phyloP scores from a whole-genome alignment of 2,113 vertebrate genomes.

The Rhipidura dahli region DNA sequence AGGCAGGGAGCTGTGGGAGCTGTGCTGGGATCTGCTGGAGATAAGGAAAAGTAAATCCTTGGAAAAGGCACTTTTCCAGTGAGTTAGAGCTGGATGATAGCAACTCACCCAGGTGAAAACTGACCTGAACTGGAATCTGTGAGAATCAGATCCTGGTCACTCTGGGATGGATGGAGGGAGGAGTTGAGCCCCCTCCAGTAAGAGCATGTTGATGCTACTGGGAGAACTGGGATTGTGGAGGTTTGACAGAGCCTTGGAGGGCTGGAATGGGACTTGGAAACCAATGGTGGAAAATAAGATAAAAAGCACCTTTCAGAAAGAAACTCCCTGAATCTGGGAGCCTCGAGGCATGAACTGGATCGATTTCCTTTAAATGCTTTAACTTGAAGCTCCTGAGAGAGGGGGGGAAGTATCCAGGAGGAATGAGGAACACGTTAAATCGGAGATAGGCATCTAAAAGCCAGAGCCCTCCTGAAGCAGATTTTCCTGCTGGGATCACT shows the following conservation, averaged over 20 bases:
- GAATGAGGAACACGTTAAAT: background rate
- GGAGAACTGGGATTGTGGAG: background rate
- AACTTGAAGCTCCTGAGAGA: background rate
- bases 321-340: background rate
- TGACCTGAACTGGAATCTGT: background rate
- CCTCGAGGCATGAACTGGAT: background rate
- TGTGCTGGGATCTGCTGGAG: background rate
- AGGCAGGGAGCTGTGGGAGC: background rate
- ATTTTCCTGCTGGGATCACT: slow-evolving; percentile 29
- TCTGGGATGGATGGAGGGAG: background rate
- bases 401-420: background rate
- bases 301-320: background rate
- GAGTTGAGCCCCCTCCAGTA: background rate
- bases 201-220: background rate
- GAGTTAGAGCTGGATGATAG: background rate
- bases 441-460: background rate
- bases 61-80: background rate
- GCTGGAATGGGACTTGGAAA: background rate
- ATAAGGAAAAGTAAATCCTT: background rate
- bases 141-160: background rate
- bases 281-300: accelerated
- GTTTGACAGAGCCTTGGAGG: background rate
- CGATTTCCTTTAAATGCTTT: background rate
- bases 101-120: background rate
- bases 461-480: slow-evolving; percentile 6